Evolutionary conservation across 2,888 invertebrate species (phyloP).

Genomic region (Achlya flavicornis): DNA sequence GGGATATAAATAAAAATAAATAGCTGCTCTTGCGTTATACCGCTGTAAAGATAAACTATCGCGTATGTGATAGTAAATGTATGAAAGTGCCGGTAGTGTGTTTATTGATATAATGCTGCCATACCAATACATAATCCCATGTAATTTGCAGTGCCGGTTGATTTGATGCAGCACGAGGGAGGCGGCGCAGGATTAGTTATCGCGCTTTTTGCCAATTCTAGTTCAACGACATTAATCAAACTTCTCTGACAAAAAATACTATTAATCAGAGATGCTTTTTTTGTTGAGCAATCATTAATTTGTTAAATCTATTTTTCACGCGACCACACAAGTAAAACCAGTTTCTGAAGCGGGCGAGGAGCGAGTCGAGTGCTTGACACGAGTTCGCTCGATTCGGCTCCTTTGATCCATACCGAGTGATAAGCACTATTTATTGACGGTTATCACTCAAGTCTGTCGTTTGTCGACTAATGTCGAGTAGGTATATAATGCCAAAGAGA

Average conservation of each 20-base stretch:
- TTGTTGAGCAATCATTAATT: conserved; percentile 5
- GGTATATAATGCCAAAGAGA: conserved; percentile 3
- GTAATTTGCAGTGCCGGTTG: conserved; percentile 35
- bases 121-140: conserved; percentile 45
- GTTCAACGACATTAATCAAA: background rate
- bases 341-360: conserved; percentile 20
- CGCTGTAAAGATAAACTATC: conserved; percentile 74
- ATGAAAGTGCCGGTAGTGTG: conserved; percentile 56
- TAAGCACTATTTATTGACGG: conserved; percentile 52
- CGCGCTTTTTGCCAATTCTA: background rate
- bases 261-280: background rate
- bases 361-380: conserved; percentile 28
- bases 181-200: background rate
- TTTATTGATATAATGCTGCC: conserved; percentile 53
- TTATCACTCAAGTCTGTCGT: conserved; percentile 46
- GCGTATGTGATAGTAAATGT: conserved; percentile 42
- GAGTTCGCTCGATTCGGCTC: conserved; percentile 41
- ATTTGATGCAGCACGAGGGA: background rate
- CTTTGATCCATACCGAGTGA: conserved; percentile 59
- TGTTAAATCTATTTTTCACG: background rate
- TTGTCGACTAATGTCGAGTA: conserved; percentile 33
- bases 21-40: conserved; percentile 64
- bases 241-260: background rate
- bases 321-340: conserved; percentile 23
- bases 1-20: conserved; percentile 78